A percentile compares a stretch with the other conserved stretches of the same genome.
Evolutionary conservation across 2,113 vertebrate species (phyloP).

Genomic region (Pampusana beccarii): DNA sequence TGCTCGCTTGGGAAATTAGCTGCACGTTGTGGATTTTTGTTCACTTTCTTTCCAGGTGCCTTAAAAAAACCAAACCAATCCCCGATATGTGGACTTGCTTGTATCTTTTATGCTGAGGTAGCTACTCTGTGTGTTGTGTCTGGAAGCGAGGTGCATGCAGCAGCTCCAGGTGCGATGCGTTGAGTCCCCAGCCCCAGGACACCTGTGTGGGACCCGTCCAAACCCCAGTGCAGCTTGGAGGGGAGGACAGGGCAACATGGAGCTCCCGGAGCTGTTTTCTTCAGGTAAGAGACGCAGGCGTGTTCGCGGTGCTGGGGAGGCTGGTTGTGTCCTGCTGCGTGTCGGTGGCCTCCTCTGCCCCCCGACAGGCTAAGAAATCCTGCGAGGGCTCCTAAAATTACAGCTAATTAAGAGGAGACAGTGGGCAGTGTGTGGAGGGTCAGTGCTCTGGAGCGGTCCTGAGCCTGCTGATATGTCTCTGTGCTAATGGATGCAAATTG

Average conservation of each 20-base stretch:
- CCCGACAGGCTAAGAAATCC: background rate
- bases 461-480: background rate
- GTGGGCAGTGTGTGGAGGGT: background rate
- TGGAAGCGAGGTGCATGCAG: fast-evolving
- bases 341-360: background rate
- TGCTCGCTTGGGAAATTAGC: background rate
- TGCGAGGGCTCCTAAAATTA: background rate
- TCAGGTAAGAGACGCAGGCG: background rate
- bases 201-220: background rate
- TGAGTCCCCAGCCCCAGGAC: background rate
- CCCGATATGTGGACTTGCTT: background rate
- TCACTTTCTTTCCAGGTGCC: background rate
- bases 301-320: background rate
- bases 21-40: background rate
- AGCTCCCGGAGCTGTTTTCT: fast-evolving
- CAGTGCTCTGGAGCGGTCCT: background rate
- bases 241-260: fast-evolving
- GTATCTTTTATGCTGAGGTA: background rate
- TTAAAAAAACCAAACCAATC: background rate
- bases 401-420: background rate
- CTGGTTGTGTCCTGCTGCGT: fast-evolving
- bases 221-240: fast-evolving
- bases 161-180: background rate
- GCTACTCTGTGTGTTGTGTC: background rate
- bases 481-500: background rate